Evolutionary conservation across 2,888 invertebrate species (phyloP), one percentile per base, ranked within the genome.

Genomic region (Griposia aprilina): DNA sequence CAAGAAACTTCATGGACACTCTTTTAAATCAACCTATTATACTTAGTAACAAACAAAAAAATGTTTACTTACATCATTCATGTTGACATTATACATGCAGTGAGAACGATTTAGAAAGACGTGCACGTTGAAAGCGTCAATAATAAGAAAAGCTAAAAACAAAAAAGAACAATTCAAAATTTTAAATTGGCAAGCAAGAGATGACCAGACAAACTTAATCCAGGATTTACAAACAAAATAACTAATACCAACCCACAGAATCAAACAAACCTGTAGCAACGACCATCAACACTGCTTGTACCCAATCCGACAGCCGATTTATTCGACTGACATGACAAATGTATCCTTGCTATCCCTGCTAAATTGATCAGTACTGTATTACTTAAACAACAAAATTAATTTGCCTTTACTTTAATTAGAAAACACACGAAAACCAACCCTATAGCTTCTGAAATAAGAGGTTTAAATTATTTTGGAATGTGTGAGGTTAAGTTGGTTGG

Each of bases 311-410:
- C 91, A 90, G 89, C 69, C 88, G 85, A 90, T 91, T 90, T 90
- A 90, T 90, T 82, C 74, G 74, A 81, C 63, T 72, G 90, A 91
- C 91, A 88, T 89, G 88, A 89, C 88, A 88, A 89, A 89, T 90
- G 89, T 83, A 83, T 86, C 82, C 85, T 84, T 86, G 73, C 82
- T 85, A 87, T 86, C 87, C 87, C 82, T 81, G 85, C 89, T 83
- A 89, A 90, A 92, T 91, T 90, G 90, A 91, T 90, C 83, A 88
- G 87, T 87, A 90, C 91, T 92, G 89, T 91, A 89, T 91, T 85
- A 85, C 86, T 78, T 76, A 83, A 59, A 69, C 48, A 50, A 82
- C 88, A 81, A 82, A 62, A 59, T 79, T 48, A 62, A 73, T 60
- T 15, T 60, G 66, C 57, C 15, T 23, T 36, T 62, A 68, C 52